These are phyloP conservation scores for Anarsia innoxiella DNA, from an alignment of 2,888 invertebrate genomes.

Conservation along the genomic window DNA sequence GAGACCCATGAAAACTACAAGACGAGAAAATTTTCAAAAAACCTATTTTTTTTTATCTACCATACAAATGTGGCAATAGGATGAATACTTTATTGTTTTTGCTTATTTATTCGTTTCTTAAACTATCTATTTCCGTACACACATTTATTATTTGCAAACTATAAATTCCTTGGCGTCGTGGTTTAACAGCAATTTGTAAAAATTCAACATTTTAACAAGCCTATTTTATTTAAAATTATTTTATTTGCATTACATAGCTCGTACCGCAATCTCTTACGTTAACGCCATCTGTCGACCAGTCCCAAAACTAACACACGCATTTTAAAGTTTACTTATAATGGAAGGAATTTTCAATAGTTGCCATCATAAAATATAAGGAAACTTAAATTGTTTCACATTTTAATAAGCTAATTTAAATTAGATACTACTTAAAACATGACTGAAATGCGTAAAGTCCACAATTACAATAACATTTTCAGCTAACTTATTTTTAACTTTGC, in stretches of 20 bases:
- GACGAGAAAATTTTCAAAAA: constrained; percentile 54
- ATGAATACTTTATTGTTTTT: constrained; percentile 48
- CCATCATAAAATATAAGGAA: neutral
- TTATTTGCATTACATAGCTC: constrained; percentile 3
- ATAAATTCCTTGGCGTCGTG: constrained; percentile 64
- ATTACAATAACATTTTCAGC: no score
- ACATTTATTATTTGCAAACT: constrained; percentile 41
- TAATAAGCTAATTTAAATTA: no score
- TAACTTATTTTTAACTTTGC: no score
- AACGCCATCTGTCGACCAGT: no score
- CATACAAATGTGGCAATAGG: constrained; percentile 64
- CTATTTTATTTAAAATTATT: constrained; percentile 20
- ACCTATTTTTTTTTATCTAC: constrained; percentile 52
- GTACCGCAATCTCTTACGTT: neutral
- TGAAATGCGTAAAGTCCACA: no score
- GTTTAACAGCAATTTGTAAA: constrained; percentile 28
- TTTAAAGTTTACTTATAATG: neutral
- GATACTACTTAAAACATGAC: no score
- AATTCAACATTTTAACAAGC: constrained; percentile 27
- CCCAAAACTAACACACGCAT: neutral
- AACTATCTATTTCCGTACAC: constrained; percentile 42
- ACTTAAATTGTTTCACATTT: no score
- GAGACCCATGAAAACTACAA: constrained; percentile 58
- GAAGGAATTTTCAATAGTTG: neutral
- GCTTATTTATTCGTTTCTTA: constrained; percentile 29